Conservation (phyloP, 2,113 vertebrate genomes). For the Myocastor coypus region DNA sequence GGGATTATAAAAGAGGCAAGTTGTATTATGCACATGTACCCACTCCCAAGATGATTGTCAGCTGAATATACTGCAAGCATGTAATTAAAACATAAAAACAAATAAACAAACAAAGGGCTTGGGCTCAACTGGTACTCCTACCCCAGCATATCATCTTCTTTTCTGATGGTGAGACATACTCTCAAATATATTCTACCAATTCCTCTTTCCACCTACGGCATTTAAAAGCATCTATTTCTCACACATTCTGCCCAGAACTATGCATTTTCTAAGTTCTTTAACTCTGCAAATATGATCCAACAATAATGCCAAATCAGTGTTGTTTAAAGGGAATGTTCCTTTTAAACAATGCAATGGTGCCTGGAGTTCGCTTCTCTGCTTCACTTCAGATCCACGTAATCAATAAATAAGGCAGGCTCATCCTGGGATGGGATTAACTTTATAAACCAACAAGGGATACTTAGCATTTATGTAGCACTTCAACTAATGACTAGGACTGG, state of each 20-base stretch:
- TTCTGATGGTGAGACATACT: neutral
- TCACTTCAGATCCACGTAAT: conserved; percentile 20
- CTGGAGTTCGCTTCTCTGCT: neutral
- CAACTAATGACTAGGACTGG: conserved; percentile 76
- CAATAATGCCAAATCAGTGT: neutral
- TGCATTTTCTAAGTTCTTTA: neutral
- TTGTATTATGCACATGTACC: neutral
- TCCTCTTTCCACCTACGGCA: neutral
- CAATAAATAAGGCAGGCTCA: conserved; percentile 57
- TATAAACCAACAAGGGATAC: conserved; percentile 71
- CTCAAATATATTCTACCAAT: too few relatives aligned
- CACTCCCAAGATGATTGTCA: neutral
- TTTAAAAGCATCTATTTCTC: neutral
- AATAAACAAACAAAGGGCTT: neutral
- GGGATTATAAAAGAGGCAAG: neutral
- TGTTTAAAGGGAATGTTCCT: neutral
- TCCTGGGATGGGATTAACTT: conserved; percentile 64
- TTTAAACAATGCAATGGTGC: neutral
- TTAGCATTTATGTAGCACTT: conserved; percentile 77
- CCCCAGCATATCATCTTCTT: rapidly evolving
- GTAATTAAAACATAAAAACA: neutral
- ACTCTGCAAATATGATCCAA: neutral
- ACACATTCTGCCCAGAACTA: neutral
- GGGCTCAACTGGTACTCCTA: neutral
- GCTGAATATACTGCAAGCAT: neutral